Conservation (phyloP, 2,113 vertebrate genomes). For the Geococcyx californianus region DNA sequence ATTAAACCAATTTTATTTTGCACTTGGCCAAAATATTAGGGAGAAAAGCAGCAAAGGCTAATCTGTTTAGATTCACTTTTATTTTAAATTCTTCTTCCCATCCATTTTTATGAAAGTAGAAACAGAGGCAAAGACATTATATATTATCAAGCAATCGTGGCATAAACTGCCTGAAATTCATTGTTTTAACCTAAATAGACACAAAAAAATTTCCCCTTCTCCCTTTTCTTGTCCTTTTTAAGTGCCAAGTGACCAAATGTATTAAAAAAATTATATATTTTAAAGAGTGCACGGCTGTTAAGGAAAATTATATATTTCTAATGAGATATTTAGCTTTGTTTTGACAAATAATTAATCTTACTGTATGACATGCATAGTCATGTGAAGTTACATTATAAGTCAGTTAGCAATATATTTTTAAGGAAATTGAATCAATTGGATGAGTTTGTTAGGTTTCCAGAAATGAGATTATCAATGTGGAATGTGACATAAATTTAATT, state of each 20-base stretch:
- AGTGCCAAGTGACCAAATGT: neutral
- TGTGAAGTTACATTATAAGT: neutral
- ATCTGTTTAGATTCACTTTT: neutral
- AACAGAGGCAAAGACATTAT: neutral
- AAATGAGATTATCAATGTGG: neutral
- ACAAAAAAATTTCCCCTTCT: accelerated
- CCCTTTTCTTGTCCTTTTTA: neutral
- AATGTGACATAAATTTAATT: neutral
- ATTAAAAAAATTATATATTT: neutral
- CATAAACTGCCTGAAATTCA: neutral
- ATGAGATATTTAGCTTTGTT: neutral
- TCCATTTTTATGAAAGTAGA: neutral
- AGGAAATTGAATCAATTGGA: neutral
- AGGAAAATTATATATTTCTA: neutral
- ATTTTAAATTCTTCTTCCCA: conserved; percentile 14
- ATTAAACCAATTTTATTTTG: neutral
- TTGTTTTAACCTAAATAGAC: neutral
- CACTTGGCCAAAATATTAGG: neutral
- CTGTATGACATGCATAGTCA: neutral
- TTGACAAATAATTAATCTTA: neutral
- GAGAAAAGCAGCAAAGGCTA: neutral
- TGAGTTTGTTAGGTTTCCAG: neutral
- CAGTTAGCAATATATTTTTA: neutral
- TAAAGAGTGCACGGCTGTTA: neutral
- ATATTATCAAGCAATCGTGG: neutral